Evolutionary conservation across 2,797 vertebrate genomes (phyloP), one percentile per base, ranked within the genome.

Genomic region (Falco cherrug): DNA sequence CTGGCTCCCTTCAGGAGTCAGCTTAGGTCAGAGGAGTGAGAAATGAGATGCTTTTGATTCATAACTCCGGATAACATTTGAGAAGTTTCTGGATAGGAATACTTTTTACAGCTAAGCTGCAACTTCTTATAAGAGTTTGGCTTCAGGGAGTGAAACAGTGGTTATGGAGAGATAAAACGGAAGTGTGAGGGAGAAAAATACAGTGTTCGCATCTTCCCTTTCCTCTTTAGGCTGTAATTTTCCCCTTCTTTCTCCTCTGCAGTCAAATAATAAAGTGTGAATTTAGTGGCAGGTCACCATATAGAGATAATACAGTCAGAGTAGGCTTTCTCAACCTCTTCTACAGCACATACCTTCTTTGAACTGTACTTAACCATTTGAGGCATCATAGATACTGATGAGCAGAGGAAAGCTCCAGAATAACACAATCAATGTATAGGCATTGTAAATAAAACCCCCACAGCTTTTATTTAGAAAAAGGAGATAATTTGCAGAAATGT

Each of bases 21-120:
- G 65, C 4, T 0, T 35, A 76, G 91, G 71, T 84, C 74, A 82
- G 45, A 53, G 21, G 75, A 73, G 47, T 56, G 82, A 95, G 76
- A n/a, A 84, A 91, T 81, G 51, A 93, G 61, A 89, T 80, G 56
- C 20, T 84, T 86, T 68, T 65, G 71, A 82, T 84, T 91, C 77
- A 26, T 71, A 87, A 87, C 53, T 89, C 76, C 16, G 35, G 35
- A 56, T 54, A 92, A 75, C 43, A 48, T 67, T 37, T 48, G 64
- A 77, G 88, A 80, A 84, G 31, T 80, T 89, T 78, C 63, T 53
- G 21, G 61, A 24, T 10, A 7, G 45, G 19, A 84, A 33, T 37
- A 50, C 14, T 68, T 89, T 47, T 63, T 78, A 54, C 5, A 13
- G 61, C 54, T 59, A 26, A 87, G 61, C 26, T 78, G 65, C 43